Evolutionary conservation across 2,113 vertebrate genomes (phyloP).

Genomic region (Salvelinus namaycush): DNA sequence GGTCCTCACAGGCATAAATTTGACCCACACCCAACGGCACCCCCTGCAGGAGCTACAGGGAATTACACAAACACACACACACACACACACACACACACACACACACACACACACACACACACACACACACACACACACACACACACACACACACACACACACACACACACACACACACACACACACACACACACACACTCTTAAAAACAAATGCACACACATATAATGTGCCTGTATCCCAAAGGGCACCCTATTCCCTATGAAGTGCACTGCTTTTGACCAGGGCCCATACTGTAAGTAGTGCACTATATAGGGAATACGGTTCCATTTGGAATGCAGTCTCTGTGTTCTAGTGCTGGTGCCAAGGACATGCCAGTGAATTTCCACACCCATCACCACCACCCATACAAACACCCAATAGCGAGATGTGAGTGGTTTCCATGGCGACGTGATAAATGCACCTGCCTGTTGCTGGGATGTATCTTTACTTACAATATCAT

Average conservation of each 20-base stretch:
- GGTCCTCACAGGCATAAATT: conserved; percentile 67
- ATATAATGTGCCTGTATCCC: neutral
- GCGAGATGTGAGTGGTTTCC: conserved; percentile 44
- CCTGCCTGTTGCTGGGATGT: conserved; percentile 23
- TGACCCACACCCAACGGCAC: conserved; percentile 73
- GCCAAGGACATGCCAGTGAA: neutral
- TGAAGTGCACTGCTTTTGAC: too few relatives aligned
- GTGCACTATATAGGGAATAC: neutral
- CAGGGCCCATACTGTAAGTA: neutral
- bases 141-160: too few relatives aligned
- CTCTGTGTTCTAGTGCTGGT: neutral
- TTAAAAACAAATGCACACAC: neutral
- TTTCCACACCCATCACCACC: neutral
- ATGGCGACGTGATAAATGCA: conserved; percentile 53
- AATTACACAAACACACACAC: neutral
- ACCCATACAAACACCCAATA: conserved; percentile 22
- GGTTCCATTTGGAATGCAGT: neutral
- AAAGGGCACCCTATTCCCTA: neutral
- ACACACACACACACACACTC: neutral
- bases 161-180: neutral
- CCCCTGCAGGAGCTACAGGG: conserved; percentile 64
- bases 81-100: too few relatives aligned
- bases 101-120: neutral
- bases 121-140: neutral
- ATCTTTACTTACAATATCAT: conserved; percentile 47